Evolutionary conservation across 2,113 vertebrate species (phyloP).

Genomic region (Glaucomys volans): DNA sequence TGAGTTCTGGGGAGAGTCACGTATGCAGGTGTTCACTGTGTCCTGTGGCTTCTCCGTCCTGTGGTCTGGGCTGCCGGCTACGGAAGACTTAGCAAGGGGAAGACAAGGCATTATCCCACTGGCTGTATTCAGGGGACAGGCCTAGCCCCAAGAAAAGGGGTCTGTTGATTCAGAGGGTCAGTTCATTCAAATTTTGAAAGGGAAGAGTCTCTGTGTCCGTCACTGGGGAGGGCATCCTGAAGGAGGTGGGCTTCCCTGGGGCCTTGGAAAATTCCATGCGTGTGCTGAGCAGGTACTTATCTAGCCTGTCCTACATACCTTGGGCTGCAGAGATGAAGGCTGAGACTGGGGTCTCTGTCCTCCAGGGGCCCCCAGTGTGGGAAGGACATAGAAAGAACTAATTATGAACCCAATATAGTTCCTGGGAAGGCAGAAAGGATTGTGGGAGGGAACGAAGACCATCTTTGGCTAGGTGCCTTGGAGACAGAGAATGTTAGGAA

Average conservation of each 20-base stretch:
- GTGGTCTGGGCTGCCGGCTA: not conserved
- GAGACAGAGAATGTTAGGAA: not conserved
- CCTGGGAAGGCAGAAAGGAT: not conserved
- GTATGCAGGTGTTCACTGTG: not conserved
- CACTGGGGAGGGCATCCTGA: slow-evolving; percentile 27
- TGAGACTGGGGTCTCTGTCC: not conserved
- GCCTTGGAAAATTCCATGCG: not conserved
- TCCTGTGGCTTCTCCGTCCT: not conserved
- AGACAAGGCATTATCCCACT: not conserved
- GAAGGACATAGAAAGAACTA: not conserved
- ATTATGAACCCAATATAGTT: not conserved
- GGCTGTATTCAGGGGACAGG: not conserved
- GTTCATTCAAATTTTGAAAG: not conserved
- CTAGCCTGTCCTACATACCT: not conserved
- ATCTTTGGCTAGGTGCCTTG: not conserved
- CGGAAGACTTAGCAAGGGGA: not conserved
- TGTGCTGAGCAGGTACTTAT: not conserved
- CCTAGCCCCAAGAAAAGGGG: not conserved
- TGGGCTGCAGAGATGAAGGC: not conserved
- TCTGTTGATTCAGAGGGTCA: not conserved
- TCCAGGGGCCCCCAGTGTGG: not conserved
- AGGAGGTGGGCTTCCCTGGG: not conserved
- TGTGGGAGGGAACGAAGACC: not conserved
- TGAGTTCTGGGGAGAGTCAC: not conserved
- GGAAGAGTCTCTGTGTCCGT: not conserved